Conservation (phyloP, 1,140 invertebrate genomes). For the Anoplophora glabripennis region DNA sequence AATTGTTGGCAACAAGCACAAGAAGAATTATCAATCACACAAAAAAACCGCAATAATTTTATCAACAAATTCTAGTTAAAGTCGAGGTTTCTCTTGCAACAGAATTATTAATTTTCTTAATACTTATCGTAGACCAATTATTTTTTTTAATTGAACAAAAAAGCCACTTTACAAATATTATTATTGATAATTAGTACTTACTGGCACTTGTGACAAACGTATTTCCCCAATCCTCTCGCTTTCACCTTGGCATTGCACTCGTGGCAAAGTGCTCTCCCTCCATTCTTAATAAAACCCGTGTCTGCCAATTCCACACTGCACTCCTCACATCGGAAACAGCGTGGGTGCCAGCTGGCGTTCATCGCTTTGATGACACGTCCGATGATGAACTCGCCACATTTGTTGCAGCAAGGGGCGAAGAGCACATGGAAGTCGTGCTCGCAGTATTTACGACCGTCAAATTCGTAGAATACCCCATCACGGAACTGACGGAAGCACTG, state of each 20-base stretch:
- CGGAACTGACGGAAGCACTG: conserved; percentile 98
- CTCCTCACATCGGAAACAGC: conserved; percentile 94
- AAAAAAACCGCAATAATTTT: too few relatives aligned
- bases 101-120: too few relatives aligned
- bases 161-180: too few relatives aligned
- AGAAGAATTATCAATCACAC: too few relatives aligned
- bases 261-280: conserved; percentile 90
- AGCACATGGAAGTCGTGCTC: conserved; percentile 99
- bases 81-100: too few relatives aligned
- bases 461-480: conserved; percentile 98
- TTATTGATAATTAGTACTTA: conserved; percentile 55
- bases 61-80: too few relatives aligned
- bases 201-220: conserved; percentile 99
- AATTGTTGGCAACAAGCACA: too few relatives aligned
- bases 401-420: conserved; percentile 96
- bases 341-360: conserved; percentile 98
- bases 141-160: too few relatives aligned
- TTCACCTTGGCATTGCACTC: conserved; percentile 96
- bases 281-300: conserved; percentile 95
- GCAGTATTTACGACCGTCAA: conserved; percentile 98
- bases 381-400: conserved; percentile 96
- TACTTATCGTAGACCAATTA: too few relatives aligned
- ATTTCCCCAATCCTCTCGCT: conserved; percentile 91
- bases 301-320: conserved; percentile 91
- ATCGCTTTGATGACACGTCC: conserved; percentile 99